phyloP scores from a whole-genome alignment of 2,888 invertebrate genomes.

The Petrolisthes cinctipes region DNA sequence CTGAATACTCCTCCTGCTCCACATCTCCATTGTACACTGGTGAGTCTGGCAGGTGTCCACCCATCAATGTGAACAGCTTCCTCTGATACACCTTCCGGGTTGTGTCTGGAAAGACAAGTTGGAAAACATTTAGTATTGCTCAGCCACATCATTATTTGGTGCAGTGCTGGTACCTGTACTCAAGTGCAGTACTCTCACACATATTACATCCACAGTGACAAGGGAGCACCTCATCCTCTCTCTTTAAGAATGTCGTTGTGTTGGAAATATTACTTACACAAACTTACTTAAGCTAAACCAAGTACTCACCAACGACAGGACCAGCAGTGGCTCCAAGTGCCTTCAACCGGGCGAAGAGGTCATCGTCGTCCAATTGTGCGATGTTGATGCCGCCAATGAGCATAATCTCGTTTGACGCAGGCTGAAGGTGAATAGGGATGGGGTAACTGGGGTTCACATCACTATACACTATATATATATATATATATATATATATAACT shows the following conservation, averaged over 20 bases:
- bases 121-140: neutral
- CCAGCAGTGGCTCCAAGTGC: slow-evolving; percentile 50
- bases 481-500: no score
- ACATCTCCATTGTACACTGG: slow-evolving; percentile 43
- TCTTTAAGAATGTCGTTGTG: no score
- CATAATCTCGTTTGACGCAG: slow-evolving; percentile 26
- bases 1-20: slow-evolving; percentile 49
- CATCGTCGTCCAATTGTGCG: slow-evolving; percentile 45
- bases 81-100: slow-evolving; percentile 53
- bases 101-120: slow-evolving; percentile 36
- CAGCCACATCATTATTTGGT: neutral
- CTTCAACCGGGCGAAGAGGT: slow-evolving; percentile 38
- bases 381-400: slow-evolving; percentile 45
- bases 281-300: neutral
- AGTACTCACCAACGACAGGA: slow-evolving; percentile 56
- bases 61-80: slow-evolving; percentile 52
- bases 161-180: neutral
- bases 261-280: neutral
- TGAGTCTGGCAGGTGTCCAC: slow-evolving; percentile 37
- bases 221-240: neutral
- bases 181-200: no score
- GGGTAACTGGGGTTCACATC: neutral
- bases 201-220: neutral
- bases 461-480: no score
- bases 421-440: neutral